Percentiles rank a stretch among this genome's conserved stretches.
These are phyloP conservation scores for Eueremaeus valkanovi DNA, from an alignment of 2,888 invertebrate species.

Conservation along the genomic window DNA sequence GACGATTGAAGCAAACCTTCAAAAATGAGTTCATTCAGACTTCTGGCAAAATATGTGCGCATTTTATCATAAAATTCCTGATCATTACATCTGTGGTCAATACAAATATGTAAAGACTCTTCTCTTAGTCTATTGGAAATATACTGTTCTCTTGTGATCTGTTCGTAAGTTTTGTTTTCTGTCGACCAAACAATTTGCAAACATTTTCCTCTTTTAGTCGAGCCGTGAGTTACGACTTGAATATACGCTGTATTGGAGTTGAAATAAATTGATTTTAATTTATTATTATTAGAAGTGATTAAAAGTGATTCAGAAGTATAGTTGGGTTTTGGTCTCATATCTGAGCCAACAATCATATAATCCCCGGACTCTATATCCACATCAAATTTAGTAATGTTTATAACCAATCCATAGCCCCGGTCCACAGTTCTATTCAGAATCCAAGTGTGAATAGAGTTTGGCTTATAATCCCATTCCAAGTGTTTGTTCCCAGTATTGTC, in stretches of 20 bases:
- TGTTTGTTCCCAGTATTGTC: neutral
- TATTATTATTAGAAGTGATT: neutral
- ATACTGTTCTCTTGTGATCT: too few species aligned
- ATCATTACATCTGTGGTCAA: neutral
- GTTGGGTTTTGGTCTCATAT: neutral
- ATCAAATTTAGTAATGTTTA: neutral
- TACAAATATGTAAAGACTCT: neutral
- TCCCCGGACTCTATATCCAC: neutral
- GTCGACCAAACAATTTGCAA: conserved; percentile 56
- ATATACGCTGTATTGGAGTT: neutral
- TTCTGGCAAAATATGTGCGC: neutral
- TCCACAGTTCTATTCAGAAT: neutral
- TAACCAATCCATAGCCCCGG: neutral
- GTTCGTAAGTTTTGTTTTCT: conserved; percentile 93
- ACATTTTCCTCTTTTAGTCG: neutral
- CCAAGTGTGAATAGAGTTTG: conserved; percentile 16
- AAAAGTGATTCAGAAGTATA: neutral
- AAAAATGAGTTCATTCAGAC: neutral
- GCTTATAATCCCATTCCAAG: neutral
- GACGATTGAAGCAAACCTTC: neutral
- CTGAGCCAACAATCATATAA: neutral
- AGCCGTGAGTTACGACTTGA: neutral
- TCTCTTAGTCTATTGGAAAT: neutral
- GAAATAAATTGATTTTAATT: neutral
- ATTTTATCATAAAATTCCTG: neutral